phyloP scores from a whole-genome alignment of 2,113 vertebrate species.

The Nycticryphes semicollaris region DNA sequence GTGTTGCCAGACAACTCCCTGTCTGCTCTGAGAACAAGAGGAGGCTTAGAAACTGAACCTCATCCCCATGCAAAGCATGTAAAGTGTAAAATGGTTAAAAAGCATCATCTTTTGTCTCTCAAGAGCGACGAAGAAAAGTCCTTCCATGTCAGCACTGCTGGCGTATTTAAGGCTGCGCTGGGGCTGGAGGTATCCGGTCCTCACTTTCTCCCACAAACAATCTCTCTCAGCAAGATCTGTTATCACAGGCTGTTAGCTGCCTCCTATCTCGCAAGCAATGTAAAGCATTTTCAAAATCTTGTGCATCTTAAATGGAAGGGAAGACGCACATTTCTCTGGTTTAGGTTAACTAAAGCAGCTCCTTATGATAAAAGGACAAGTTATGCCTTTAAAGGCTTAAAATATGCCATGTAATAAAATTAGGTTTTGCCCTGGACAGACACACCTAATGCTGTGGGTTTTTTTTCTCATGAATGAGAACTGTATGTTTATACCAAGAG shows the following conservation, averaged over 20 bases:
- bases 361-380: not conserved
- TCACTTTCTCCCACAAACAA: not conserved
- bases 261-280: not conserved
- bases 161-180: not conserved
- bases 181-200: not conserved
- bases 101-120: not conserved
- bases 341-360: not conserved
- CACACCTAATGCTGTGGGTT: not conserved
- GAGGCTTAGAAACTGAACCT: not conserved
- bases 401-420: not conserved
- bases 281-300: not conserved
- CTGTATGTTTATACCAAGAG: not conserved
- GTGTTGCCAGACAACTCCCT: not conserved
- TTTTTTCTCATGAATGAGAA: not conserved
- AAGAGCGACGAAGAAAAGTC: not conserved
- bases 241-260: not conserved
- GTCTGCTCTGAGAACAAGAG: not conserved
- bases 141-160: not conserved
- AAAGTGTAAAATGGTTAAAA: not conserved
- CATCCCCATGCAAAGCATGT: rapidly evolving
- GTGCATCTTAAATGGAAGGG: not conserved
- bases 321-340: not conserved
- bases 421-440: not conserved
- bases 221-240: not conserved
- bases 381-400: not conserved